Percentiles rank a stretch among this genome's conserved stretches.
Conservation (phyloP, 2,113 vertebrate species). For the Lutjanus erythropterus region DNA sequence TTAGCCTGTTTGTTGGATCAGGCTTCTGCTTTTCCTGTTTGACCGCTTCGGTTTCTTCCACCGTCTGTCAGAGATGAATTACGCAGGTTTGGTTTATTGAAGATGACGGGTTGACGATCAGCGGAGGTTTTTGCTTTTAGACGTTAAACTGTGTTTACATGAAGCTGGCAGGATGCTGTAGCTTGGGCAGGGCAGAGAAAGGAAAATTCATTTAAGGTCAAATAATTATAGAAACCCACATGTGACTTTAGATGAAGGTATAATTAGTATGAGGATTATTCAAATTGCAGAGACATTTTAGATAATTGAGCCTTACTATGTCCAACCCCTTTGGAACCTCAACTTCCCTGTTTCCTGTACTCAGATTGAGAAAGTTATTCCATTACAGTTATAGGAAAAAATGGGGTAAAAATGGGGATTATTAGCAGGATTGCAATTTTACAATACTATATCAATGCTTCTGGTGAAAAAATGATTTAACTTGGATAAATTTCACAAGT, state of each 20-base stretch:
- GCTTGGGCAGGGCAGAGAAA: not conserved
- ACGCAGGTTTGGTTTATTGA: not conserved
- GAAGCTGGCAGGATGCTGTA: not conserved
- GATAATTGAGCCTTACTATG: too few species aligned
- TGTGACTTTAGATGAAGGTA: not conserved
- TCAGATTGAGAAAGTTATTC: too few species aligned
- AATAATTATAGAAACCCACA: conserved; percentile 14
- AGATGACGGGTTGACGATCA: conserved; percentile 14
- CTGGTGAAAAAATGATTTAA: too few species aligned
- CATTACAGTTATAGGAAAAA: too few species aligned
- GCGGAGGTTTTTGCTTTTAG: not conserved
- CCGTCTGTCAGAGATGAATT: conserved; percentile 10
- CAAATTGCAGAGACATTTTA: not conserved
- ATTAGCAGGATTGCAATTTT: too few species aligned
- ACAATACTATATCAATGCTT: too few species aligned
- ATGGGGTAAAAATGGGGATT: too few species aligned
- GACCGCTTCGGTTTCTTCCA: conserved; percentile 13
- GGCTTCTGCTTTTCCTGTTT: conserved; percentile 29
- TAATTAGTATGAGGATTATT: not conserved
- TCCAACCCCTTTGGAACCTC: too few species aligned
- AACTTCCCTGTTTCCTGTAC: too few species aligned
- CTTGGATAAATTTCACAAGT: too few species aligned
- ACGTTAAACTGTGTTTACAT: conserved; percentile 9
- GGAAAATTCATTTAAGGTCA: conserved; percentile 4
- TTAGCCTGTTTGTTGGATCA: conserved; percentile 22